Percentiles rank a stretch among this genome's conserved stretches.
These are phyloP conservation scores for Lepilemur septentrionalis DNA, from an alignment of 2,797 vertebrate genomes.

Conservation along the genomic window DNA sequence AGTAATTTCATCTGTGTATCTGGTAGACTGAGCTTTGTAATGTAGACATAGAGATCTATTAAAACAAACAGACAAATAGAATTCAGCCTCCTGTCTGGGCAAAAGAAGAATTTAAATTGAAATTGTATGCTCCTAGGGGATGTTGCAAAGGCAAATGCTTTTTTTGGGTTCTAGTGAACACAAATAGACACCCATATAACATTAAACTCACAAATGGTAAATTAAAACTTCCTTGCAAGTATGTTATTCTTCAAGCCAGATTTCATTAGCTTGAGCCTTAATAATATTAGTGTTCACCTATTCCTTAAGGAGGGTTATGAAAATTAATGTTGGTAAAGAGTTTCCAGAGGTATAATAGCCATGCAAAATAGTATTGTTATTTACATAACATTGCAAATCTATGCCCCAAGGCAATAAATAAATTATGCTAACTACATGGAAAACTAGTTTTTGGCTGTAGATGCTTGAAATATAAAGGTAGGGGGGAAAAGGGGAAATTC, in stretches of 20 bases:
- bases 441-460: slow-evolving; percentile 66
- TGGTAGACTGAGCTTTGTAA: neutral
- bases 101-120: slow-evolving; percentile 20
- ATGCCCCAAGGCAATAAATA: slow-evolving; percentile 64
- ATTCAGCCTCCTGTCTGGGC: neutral
- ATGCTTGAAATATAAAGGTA: slow-evolving; percentile 68
- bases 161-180: neutral
- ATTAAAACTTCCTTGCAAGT: slow-evolving; percentile 54
- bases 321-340: slow-evolving; percentile 72
- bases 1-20: neutral
- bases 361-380: slow-evolving; percentile 76
- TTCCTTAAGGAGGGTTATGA: slow-evolving; percentile 66
- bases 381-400: slow-evolving; percentile 68
- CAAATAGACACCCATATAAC: slow-evolving; percentile 2
- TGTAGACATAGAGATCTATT: neutral
- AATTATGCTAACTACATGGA: slow-evolving; percentile 72
- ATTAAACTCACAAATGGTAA: slow-evolving; percentile 21
- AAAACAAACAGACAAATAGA: slow-evolving; percentile 32
- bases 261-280: slow-evolving; percentile 62
- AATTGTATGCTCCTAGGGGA: neutral
- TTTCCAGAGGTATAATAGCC: slow-evolving; percentile 64
- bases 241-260: slow-evolving; percentile 58
- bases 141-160: neutral
- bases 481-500: slow-evolving; percentile 47
- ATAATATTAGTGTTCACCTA: slow-evolving; percentile 64